Base-by-base conservation (phyloP, 35 echinoderm and acorn worm genomes). In the Antedon bifida region DNA sequence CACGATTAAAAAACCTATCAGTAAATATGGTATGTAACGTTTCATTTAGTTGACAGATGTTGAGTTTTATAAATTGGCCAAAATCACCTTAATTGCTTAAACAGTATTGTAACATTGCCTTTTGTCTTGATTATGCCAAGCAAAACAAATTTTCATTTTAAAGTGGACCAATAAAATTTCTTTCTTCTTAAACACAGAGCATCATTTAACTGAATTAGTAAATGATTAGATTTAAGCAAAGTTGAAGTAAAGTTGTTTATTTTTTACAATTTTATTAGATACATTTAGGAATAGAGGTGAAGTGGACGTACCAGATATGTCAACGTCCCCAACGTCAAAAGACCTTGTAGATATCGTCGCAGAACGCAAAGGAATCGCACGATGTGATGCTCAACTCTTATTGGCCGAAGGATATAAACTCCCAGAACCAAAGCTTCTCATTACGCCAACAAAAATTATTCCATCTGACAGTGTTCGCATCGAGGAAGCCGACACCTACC, bases 321-420 rank as follows among this genome's bases (percentile, higher is more conserved):
- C 55, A 34, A 19, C 16, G 21, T 34, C 17, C 35, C 86, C 86
- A 82, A 74, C 29, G 38, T 46, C 73, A 78, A 34, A 96, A 82
- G 44, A 76, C 16, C 83, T 96, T 30, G 87, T 96, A 7, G 83
- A 96, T 35, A 34, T 91, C 31, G 77, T 96, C 12, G 93, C 93
- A 3, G 84, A 96, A 83, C 82, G 84, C 42, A 86, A 91, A 82
- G 83, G 93, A 76, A 83, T 96, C 39, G 91, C 93, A 35, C 82
- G 77, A 51, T 91, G 44, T 32, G 93, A 96, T 78, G 89, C 89
- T 34, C 83, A 91, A 45, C 93, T 96, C 11, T 51, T 91, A 31
- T 77, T 96, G 8, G 93, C 93, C 4, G 93, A 96, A 77, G 93
- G 93, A 12, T 88, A 90, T 77, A 88, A 96, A 77, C 75, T 91